Conservation (phyloP, 2,113 vertebrate genomes). For the Lepisosteus osseus region DNA sequence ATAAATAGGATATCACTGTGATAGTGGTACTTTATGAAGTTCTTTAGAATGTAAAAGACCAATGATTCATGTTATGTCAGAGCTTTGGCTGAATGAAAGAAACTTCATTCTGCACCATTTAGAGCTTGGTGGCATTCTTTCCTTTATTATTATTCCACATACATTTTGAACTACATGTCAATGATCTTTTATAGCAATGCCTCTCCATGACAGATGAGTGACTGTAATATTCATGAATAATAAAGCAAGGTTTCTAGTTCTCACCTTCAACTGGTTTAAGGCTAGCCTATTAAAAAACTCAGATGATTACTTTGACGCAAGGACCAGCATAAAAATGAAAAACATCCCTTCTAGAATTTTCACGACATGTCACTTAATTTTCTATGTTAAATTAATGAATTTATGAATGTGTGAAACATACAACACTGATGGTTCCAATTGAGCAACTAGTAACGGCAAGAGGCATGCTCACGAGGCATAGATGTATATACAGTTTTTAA, state of each 20-base stretch:
- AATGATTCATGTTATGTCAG: slow-evolving; percentile 24
- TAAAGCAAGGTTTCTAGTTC: neutral
- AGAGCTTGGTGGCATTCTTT: slow-evolving; percentile 40
- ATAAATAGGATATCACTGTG: slow-evolving; percentile 29
- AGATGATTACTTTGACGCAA: no score
- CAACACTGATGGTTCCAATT: no score
- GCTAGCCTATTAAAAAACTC: no score
- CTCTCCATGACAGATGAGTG: slow-evolving; percentile 23
- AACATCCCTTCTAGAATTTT: no score
- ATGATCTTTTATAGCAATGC: slow-evolving; percentile 24
- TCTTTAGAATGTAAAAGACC: slow-evolving; percentile 10
- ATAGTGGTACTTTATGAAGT: slow-evolving; percentile 4
- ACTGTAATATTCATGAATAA: slow-evolving; percentile 1
- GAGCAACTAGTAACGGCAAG: no score
- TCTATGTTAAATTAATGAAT: no score
- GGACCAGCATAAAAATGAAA: no score
- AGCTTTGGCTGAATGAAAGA: slow-evolving; percentile 8
- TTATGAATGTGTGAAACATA: no score
- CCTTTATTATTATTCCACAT: slow-evolving; percentile 47
- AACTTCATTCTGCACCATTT: slow-evolving; percentile 32
- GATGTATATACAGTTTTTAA: no score
- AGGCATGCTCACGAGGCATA: no score
- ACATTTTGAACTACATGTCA: slow-evolving; percentile 35
- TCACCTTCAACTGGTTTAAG: neutral
- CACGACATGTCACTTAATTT: no score